Conservation (phyloP, 2,797 vertebrate species). For the Thamnophis elegans region DNA sequence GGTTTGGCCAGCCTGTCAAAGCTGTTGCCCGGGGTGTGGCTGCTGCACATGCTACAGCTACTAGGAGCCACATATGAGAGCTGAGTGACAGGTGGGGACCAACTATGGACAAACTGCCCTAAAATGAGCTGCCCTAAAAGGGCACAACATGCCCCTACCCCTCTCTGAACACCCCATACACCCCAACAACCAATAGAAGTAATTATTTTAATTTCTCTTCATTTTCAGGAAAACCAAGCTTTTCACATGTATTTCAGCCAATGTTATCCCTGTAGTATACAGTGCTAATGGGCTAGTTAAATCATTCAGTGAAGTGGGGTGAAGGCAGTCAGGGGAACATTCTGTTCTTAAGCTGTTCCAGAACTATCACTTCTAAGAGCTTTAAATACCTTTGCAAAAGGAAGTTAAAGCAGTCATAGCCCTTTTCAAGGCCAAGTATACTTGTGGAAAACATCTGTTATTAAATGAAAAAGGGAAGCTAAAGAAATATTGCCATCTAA, state of each 20-base stretch:
- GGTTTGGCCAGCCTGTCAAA: too few relatives aligned
- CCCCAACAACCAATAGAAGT: neutral
- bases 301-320: neutral
- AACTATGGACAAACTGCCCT: too few relatives aligned
- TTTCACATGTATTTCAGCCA: neutral
- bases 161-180: too few relatives aligned
- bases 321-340: neutral
- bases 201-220: neutral
- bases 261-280: neutral
- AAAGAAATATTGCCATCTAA: neutral
- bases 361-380: slow-evolving; percentile 8
- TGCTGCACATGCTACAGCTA: too few relatives aligned
- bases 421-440: slow-evolving; percentile 5
- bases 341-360: neutral
- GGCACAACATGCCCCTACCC: too few relatives aligned
- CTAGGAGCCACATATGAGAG: too few relatives aligned
- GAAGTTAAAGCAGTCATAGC: neutral
- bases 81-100: too few relatives aligned
- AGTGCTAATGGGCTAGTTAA: neutral
- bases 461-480: neutral
- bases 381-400: slow-evolving; percentile 5
- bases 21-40: too few relatives aligned
- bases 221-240: neutral
- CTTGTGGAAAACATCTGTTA: slow-evolving; percentile 1
- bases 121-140: too few relatives aligned